Base-by-base conservation (phyloP, 2,113 vertebrate species). In the Apteryx mantelli region DNA sequence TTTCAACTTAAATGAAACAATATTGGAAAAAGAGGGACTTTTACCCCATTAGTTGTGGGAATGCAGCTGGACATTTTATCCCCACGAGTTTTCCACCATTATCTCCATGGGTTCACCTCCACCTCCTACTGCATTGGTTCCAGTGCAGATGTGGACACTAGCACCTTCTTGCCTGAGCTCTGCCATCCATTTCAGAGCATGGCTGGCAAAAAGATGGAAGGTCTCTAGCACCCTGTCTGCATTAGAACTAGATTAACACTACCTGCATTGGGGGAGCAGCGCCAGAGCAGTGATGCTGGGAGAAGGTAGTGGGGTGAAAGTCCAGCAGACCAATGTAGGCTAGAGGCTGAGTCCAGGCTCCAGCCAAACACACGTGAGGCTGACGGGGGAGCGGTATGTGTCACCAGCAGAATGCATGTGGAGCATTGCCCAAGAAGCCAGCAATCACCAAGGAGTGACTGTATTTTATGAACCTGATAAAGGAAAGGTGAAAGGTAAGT, bases 281-380 rank as follows among this genome's bases (percentile, higher is more conserved):
- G n/a, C 15, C 44, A 58, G 44, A 17, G 34, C 0, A 0, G 14
- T 24, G 7, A 25, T 34, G 25, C 32, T 76, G 30, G 32, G 80
- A 82, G 92, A 28, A 30, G 10, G 50, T 5, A 13, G 13, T 0
- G 1, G 14, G 28, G 5, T 16, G 4, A 82, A 77, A 88, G n/a
- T 24, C 87, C 91, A 24, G 11, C 46, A 64, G 55, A 48, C 13
- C 21, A 38, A 48, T 0, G 1, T 1, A 78, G 24, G 24, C 42
- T 77, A 7, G 38, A 79, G 46, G 53, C 74, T 77, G 66, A 82
- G 40, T 46, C 60, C 50, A 60, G 22, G 66, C n/a, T 68, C 68
- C 55, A 6, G 0, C 46, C 61, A 81, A 36, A 60, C 1, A 0
- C 14, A 3, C 0, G 0, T 25, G 60, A 36, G 61, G n/a, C 18